Conservation (phyloP, 2,888 invertebrate species). For the Caenorhabditis sulstoni region DNA sequence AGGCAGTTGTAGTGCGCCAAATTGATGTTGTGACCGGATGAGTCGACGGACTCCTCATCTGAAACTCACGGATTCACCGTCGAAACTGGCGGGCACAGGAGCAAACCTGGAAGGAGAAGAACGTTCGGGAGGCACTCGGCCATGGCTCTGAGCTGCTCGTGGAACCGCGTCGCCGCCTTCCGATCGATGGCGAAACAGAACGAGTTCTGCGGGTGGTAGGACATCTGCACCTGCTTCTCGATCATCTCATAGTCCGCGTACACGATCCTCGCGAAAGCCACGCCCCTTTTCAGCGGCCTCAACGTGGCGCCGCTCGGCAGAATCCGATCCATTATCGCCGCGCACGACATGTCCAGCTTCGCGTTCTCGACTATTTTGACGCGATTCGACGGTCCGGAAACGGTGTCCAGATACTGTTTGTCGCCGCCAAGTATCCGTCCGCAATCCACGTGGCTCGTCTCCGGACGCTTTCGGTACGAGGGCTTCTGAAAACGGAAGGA, state of each 20-base stretch:
- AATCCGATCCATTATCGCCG: slow-evolving; percentile 36
- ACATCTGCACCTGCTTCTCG: slow-evolving; percentile 62
- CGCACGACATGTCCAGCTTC: slow-evolving; percentile 44
- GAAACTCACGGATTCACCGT: no score
- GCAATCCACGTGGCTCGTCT: slow-evolving; percentile 49
- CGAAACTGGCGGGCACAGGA: no score
- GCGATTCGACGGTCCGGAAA: slow-evolving; percentile 29
- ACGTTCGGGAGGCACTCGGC: slow-evolving; percentile 64
- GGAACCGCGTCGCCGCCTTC: slow-evolving; percentile 53
- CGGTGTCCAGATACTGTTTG: slow-evolving; percentile 26
- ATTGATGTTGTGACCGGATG: slow-evolving; percentile 63
- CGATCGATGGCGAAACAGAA: slow-evolving; percentile 65
- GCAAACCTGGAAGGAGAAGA: slow-evolving; percentile 46
- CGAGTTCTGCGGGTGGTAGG: slow-evolving; percentile 62
- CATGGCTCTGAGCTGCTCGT: slow-evolving; percentile 47
- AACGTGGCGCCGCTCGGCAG: slow-evolving; percentile 9
- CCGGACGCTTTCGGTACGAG: slow-evolving; percentile 32
- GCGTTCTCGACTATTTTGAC: slow-evolving; percentile 24
- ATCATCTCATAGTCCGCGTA: slow-evolving; percentile 64
- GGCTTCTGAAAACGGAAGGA: slow-evolving; percentile 18
- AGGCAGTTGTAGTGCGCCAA: slow-evolving; percentile 64
- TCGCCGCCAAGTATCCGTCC: slow-evolving; percentile 38
- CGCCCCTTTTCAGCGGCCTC: slow-evolving; percentile 44
- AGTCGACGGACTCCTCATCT: slow-evolving; percentile 61
- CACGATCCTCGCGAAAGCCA: slow-evolving; percentile 65